Conservation (phyloP, 2,113 vertebrate species). For the Xiphophorus maculatus region DNA sequence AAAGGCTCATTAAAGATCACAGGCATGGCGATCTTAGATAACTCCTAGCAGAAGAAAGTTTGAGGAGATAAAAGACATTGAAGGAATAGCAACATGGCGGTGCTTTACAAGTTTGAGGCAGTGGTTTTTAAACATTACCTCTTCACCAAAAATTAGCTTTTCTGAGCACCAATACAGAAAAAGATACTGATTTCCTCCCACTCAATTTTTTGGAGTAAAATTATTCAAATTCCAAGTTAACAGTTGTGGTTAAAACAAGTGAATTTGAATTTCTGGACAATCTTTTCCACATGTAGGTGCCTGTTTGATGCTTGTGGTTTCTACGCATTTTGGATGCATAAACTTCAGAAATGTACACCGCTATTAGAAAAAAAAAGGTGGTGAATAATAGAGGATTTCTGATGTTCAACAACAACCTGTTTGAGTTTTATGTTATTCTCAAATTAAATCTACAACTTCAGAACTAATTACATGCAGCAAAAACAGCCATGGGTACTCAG, state of each 20-base stretch:
- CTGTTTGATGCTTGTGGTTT: too few species aligned
- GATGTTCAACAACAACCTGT: too few species aligned
- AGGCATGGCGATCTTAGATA: constrained; percentile 99
- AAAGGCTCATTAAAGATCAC: constrained; percentile 96
- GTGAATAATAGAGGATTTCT: too few species aligned
- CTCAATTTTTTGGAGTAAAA: not conserved
- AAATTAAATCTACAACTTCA: not conserved
- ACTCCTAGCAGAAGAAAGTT: constrained; percentile 80
- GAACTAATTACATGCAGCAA: too few species aligned
- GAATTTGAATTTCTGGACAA: too few species aligned
- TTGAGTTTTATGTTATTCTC: not conserved
- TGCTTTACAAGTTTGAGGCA: not conserved
- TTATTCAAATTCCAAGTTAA: not conserved
- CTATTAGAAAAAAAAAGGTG: too few species aligned
- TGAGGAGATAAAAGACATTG: constrained; percentile 1
- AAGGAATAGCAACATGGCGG: not conserved
- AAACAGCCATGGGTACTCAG: not conserved
- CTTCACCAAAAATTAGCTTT: not conserved
- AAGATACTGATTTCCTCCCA: not conserved
- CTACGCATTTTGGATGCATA: too few species aligned
- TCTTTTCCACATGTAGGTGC: too few species aligned
- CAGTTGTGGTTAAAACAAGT: too few species aligned
- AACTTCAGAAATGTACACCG: too few species aligned
- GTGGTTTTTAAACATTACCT: not conserved
- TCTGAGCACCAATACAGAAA: not conserved